Conservation (phyloP, 2,797 vertebrate genomes). For the Hypotaenidia philippensis region DNA sequence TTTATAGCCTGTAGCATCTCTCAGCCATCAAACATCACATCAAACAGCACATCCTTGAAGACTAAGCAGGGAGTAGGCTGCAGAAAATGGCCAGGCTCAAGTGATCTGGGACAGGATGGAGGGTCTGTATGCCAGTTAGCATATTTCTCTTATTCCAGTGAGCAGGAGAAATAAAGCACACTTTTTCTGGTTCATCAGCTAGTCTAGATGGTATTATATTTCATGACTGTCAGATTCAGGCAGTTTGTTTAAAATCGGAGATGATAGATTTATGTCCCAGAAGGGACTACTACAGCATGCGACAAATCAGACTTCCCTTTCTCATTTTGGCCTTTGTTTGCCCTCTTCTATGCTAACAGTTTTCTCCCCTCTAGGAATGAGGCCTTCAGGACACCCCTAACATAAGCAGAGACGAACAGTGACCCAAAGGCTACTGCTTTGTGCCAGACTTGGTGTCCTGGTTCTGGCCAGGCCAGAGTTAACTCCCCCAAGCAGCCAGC, state of each 20-base stretch:
- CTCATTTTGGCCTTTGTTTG: neutral
- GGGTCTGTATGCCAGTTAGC: neutral
- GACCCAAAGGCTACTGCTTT: neutral
- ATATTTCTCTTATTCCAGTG: neutral
- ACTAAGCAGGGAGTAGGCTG: neutral
- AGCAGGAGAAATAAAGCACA: neutral
- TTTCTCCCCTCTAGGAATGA: neutral
- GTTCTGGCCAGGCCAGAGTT: too few relatives aligned
- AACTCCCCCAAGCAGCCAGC: too few relatives aligned
- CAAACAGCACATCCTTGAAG: neutral
- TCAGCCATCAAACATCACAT: neutral
- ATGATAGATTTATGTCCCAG: neutral
- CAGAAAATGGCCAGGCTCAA: neutral
- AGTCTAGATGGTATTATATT: neutral
- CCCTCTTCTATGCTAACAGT: neutral
- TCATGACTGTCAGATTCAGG: neutral
- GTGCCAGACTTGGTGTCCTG: neutral
- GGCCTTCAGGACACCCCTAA: neutral
- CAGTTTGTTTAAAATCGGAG: constrained; percentile 15
- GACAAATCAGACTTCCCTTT: neutral
- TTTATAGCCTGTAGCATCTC: neutral
- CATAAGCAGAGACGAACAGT: neutral
- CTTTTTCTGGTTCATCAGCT: neutral
- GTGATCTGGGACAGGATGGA: neutral
- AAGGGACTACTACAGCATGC: neutral